These are phyloP conservation scores for Calyptommatus sinebrachiatus DNA, from an alignment of 2,113 vertebrate genomes.

Conservation along the genomic window DNA sequence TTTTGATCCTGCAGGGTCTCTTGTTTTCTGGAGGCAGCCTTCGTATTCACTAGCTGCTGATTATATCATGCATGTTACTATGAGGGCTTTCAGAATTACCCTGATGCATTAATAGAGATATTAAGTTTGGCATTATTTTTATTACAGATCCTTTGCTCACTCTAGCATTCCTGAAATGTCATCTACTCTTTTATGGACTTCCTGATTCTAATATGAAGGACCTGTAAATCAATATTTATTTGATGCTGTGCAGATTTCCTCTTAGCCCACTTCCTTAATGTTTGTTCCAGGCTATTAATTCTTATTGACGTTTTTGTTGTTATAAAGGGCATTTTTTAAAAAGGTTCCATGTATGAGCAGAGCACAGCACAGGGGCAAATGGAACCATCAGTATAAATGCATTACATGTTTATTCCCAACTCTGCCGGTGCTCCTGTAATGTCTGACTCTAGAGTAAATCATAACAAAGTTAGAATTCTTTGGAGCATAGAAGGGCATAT, in stretches of 20 bases:
- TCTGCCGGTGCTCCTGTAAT: not conserved
- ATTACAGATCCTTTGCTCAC: not conserved
- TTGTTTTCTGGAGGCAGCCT: not conserved
- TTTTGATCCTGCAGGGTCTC: no score
- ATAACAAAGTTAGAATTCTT: not conserved
- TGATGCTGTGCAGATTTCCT: not conserved
- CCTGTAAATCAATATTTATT: slow-evolving; percentile 24
- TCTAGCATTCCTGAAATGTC: not conserved
- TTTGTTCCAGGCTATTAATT: slow-evolving; percentile 11
- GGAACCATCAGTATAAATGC: not conserved
- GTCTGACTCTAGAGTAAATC: not conserved
- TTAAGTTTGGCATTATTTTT: not conserved
- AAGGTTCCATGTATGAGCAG: not conserved
- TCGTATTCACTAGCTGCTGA: not conserved
- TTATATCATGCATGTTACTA: not conserved
- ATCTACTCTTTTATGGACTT: slow-evolving; percentile 1
- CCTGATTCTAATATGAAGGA: slow-evolving; percentile 14
- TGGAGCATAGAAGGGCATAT: no score
- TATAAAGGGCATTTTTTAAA: slow-evolving; percentile 4
- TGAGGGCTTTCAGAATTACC: not conserved
- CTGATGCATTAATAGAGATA: not conserved
- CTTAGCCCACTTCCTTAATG: slow-evolving; percentile 9
- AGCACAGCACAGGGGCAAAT: not conserved
- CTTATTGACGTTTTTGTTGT: slow-evolving; percentile 15
- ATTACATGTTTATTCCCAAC: not conserved